A percentile compares a stretch with the other conserved stretches of the same genome.
Conservation (phyloP, 2,113 vertebrate genomes). For the Heterochromis multidens region DNA sequence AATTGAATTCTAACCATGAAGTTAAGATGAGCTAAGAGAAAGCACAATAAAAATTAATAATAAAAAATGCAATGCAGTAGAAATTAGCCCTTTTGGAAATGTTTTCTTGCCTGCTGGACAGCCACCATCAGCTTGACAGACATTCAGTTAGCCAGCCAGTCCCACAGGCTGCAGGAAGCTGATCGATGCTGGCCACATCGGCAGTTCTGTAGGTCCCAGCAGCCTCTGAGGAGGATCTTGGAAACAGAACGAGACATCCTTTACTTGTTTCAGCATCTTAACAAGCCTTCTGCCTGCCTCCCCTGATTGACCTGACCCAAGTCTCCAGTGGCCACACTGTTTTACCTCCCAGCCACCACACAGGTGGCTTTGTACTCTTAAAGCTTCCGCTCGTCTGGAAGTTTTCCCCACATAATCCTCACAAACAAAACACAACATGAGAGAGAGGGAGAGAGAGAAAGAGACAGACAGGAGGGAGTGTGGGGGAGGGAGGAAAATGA, state of each 20-base stretch:
- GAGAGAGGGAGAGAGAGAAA: not conserved
- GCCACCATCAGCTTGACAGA: not conserved
- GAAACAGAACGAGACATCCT: constrained; percentile 32
- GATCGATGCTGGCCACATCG: constrained; percentile 64
- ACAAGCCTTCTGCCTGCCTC: constrained; percentile 31
- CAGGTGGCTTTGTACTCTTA: constrained; percentile 30
- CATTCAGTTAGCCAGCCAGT: not conserved
- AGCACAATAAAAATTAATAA: not conserved
- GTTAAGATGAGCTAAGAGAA: not conserved
- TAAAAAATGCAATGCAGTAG: not conserved
- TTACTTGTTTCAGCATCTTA: constrained; percentile 2
- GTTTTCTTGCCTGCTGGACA: not conserved
- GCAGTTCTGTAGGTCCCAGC: constrained; percentile 54
- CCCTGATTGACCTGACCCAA: not conserved
- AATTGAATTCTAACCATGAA: not conserved
- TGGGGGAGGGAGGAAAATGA: not conserved
- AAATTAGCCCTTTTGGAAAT: not conserved
- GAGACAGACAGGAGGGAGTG: not conserved
- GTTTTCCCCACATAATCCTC: constrained; percentile 15
- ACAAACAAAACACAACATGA: constrained; percentile 36
- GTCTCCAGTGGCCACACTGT: not conserved
- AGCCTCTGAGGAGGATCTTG: constrained; percentile 32
- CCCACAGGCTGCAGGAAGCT: constrained; percentile 35
- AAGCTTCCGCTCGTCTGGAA: constrained; percentile 28
- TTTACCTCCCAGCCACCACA: constrained; percentile 11